Evolutionary conservation across 2,797 vertebrate genomes (phyloP).

Genomic region (Pantherophis vulpinus): DNA sequence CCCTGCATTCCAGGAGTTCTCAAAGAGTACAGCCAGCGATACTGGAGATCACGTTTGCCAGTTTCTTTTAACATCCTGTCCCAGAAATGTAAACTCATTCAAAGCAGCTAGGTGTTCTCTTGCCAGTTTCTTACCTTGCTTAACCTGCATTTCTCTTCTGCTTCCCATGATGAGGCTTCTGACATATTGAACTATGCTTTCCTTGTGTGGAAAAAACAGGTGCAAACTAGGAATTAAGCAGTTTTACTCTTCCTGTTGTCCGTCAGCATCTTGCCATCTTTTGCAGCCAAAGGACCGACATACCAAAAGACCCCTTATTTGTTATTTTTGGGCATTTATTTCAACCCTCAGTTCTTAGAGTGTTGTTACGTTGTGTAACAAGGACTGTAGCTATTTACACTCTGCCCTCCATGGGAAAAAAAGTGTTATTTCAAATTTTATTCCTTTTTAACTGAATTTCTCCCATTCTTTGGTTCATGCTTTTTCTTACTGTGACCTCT

Average conservation of each 20-base stretch:
- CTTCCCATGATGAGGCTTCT: not conserved
- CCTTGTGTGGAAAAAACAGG: not conserved
- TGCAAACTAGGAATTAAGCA: not conserved
- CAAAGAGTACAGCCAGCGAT: not conserved
- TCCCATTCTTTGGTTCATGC: not conserved
- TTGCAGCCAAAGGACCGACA: not conserved
- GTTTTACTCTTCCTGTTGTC: not conserved
- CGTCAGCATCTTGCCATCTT: not conserved
- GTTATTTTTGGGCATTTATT: not conserved
- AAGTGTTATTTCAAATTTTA: not conserved
- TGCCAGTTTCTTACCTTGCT: not conserved
- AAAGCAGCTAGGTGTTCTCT: not conserved
- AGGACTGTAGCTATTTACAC: not conserved
- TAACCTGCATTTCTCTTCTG: not conserved
- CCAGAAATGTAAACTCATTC: not conserved
- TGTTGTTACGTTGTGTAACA: not conserved
- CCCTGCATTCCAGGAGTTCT: not conserved
- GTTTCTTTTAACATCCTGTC: not conserved
- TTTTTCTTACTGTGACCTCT: not conserved
- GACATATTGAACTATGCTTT: not conserved
- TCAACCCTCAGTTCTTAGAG: not conserved
- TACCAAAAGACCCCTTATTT: not conserved
- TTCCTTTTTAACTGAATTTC: not conserved
- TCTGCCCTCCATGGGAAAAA: not conserved
- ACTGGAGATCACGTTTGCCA: not conserved